Evolutionary conservation across 2,113 vertebrate genomes (phyloP).

Genomic region (Turdus rufiventris): DNA sequence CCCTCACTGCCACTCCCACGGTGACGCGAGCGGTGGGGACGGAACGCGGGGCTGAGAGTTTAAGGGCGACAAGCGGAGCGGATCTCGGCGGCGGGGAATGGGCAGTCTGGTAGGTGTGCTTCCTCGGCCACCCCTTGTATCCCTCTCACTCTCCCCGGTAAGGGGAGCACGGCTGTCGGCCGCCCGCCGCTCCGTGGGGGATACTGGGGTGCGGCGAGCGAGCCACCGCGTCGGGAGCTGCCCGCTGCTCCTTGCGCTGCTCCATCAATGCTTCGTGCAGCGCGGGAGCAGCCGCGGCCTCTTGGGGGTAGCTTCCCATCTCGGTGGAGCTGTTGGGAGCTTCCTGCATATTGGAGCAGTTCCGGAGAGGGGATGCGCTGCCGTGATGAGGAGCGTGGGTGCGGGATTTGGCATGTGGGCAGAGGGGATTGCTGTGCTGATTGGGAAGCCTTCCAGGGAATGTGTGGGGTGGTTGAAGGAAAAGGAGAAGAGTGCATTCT

Average conservation of each 20-base stretch:
- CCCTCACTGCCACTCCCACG: not conserved
- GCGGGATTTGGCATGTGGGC: not conserved
- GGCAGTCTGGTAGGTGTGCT: accelerated
- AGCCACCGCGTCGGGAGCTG: not conserved
- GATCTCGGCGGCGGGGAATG: not conserved
- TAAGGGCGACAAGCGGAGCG: not conserved
- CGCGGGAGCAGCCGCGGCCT: not conserved
- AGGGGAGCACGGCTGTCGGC: not conserved
- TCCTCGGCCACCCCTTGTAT: not conserved
- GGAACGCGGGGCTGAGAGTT: not conserved
- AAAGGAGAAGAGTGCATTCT: not conserved
- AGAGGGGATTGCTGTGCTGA: not conserved
- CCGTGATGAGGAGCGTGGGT: not conserved
- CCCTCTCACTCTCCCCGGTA: not conserved
- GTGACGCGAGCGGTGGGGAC: not conserved
- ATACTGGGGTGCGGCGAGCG: no score
- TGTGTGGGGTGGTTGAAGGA: not conserved
- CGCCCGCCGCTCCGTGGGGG: no score
- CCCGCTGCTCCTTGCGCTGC: not conserved
- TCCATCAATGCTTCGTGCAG: not conserved
- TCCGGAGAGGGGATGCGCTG: not conserved
- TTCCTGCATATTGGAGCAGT: not conserved
- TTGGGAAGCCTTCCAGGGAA: not conserved
- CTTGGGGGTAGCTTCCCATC: not conserved
- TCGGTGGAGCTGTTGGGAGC: not conserved